Conservation (phyloP, 2,888 invertebrate species). For the Seira musarum region DNA sequence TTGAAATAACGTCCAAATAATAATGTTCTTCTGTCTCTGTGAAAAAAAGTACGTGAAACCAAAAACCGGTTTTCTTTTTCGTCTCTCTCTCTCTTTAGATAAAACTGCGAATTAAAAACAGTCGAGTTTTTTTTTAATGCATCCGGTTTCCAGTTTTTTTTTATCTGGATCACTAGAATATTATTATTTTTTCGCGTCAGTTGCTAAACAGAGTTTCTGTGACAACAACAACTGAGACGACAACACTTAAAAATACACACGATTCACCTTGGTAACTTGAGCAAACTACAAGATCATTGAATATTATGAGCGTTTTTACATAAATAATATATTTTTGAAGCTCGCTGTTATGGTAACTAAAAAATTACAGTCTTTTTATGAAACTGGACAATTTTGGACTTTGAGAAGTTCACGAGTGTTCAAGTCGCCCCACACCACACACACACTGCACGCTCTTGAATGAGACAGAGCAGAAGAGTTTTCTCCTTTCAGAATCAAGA, state of each 20-base stretch:
- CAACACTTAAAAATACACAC: not conserved
- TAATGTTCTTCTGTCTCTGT: too few relatives aligned
- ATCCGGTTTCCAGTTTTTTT: conserved; percentile 34
- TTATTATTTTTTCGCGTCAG: conserved; percentile 18
- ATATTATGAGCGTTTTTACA: not conserved
- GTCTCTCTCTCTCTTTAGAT: not conserved
- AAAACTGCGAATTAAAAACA: not conserved
- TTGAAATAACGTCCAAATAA: too few relatives aligned
- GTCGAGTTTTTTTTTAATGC: conserved; percentile 17
- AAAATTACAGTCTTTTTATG: not conserved
- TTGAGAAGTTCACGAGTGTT: too few relatives aligned
- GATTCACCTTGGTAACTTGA: conserved; percentile 1
- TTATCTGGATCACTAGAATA: conserved; percentile 13
- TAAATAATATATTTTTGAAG: conserved; percentile 11
- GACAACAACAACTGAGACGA: conserved; percentile 3
- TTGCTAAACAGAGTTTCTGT: conserved; percentile 17
- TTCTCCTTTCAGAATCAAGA: not conserved
- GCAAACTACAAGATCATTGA: not conserved
- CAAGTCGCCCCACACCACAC: not conserved
- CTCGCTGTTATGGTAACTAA: not conserved
- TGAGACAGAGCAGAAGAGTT: not conserved
- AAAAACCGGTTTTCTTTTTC: conserved; percentile 9
- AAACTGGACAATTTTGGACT: too few relatives aligned
- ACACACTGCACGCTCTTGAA: not conserved
- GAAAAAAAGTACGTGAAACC: too few relatives aligned